Conservation (phyloP, 2,797 vertebrate genomes). For the Danio jaintianensis region DNA sequence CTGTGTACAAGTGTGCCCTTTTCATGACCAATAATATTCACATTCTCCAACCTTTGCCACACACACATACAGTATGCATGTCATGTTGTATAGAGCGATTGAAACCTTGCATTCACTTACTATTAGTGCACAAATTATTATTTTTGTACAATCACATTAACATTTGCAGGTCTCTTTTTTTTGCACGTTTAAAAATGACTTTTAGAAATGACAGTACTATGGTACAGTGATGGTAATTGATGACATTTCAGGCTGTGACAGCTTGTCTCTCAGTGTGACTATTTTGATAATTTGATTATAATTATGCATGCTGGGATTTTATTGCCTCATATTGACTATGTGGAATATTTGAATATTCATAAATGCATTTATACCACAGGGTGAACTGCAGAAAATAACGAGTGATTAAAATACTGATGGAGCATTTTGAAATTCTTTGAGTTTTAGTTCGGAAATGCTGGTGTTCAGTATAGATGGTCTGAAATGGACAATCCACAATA, state of each 20-base stretch:
- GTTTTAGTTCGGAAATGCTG: too few relatives aligned
- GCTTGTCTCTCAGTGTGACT: neutral
- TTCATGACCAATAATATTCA: conserved; percentile 76
- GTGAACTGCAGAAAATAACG: neutral
- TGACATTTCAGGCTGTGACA: conserved; percentile 1
- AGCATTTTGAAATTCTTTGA: too few relatives aligned
- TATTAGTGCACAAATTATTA: neutral
- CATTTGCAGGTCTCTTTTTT: neutral
- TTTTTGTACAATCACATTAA: neutral
- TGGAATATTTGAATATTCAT: neutral
- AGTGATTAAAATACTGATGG: neutral
- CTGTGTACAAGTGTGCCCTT: conserved; percentile 75
- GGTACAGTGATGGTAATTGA: neutral
- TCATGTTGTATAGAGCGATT: neutral
- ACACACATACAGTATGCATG: conserved; percentile 26
- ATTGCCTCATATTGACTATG: neutral
- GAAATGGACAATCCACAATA: too few relatives aligned
- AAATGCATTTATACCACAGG: neutral
- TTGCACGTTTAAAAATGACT: neutral
- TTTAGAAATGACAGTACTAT: neutral
- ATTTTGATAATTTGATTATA: neutral
- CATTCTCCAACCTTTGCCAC: conserved; percentile 65
- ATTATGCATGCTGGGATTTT: neutral
- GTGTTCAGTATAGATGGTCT: too few relatives aligned
- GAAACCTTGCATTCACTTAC: conserved; percentile 3